A percentile compares a stretch with the other conserved stretches of the same genome.
These are phyloP conservation scores for Polyommatus iphigenia DNA, from an alignment of 2,888 invertebrate species.

Conservation along the genomic window DNA sequence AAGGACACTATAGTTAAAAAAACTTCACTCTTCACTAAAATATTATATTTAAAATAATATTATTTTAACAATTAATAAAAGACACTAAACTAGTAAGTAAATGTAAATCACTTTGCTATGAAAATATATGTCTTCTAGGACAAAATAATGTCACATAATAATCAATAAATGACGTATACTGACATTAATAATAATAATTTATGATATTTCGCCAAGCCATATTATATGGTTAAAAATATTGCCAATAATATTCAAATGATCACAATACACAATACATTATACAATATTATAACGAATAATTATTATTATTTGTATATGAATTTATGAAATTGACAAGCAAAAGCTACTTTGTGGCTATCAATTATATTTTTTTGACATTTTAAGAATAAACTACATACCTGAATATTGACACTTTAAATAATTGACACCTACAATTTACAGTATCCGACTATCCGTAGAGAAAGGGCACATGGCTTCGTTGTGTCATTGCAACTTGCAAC, in stretches of 20 bases:
- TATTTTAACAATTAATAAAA: no score
- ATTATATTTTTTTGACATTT: background rate
- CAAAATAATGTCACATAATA: no score
- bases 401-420: conserved; percentile 11
- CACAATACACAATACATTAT: background rate
- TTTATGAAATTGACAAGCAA: conserved; percentile 15
- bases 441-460: background rate
- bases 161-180: no score
- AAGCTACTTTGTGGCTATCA: conserved; percentile 5
- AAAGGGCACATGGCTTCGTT: background rate
- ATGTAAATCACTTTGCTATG: no score
- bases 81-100: no score
- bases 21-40: no score
- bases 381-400: background rate
- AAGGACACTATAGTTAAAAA: no score
- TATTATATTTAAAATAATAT: no score
- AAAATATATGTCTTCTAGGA: no score
- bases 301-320: background rate
- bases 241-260: background rate
- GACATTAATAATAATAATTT: background rate
- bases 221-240: background rate
- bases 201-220: background rate
- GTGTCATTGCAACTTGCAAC: background rate
- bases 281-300: background rate
- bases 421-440: background rate